phyloP scores from a whole-genome alignment of 2,797 vertebrate species.

The Sebastes diaconus region DNA sequence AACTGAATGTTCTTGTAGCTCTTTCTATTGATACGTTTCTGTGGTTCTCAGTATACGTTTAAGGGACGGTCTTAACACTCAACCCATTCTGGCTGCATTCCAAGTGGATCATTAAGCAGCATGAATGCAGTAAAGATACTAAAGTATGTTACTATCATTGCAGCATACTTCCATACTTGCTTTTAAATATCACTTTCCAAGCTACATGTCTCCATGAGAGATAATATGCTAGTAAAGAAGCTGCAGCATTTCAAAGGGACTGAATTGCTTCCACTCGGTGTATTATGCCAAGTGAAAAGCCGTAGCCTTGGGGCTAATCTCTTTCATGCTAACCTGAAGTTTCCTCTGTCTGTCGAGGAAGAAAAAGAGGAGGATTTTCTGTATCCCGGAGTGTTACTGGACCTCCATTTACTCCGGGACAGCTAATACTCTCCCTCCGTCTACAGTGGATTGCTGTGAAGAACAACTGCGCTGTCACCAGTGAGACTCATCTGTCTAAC shows the following conservation, averaged over 20 bases:
- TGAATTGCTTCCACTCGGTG: not conserved
- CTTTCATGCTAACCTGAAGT: conserved; percentile 20
- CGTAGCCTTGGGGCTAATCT: conserved; percentile 29
- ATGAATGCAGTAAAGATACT: not conserved
- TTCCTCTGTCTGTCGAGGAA: conserved; percentile 11
- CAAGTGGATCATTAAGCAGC: not conserved
- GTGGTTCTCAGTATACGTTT: not conserved
- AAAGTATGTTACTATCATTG: not conserved
- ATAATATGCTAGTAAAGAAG: conserved; percentile 12
- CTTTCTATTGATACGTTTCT: conserved; percentile 8
- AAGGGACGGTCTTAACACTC: not conserved
- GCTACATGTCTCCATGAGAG: not conserved
- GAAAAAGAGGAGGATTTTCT: conserved; percentile 13
- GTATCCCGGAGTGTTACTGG: conserved; percentile 12
- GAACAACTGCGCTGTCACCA: conserved; percentile 6
- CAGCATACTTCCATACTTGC: not conserved
- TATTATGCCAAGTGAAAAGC: conserved; percentile 4
- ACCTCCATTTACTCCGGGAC: conserved; percentile 7
- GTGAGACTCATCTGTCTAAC: conserved; percentile 10
- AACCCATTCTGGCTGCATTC: not conserved
- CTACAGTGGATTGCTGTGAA: conserved; percentile 11
- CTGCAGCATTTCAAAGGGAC: not conserved
- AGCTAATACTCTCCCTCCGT: not conserved
- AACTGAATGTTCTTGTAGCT: not conserved
- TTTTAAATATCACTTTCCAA: not conserved